Base-by-base conservation (phyloP, 2,888 invertebrate species). In the Caenorhabditis sp. region DNA sequence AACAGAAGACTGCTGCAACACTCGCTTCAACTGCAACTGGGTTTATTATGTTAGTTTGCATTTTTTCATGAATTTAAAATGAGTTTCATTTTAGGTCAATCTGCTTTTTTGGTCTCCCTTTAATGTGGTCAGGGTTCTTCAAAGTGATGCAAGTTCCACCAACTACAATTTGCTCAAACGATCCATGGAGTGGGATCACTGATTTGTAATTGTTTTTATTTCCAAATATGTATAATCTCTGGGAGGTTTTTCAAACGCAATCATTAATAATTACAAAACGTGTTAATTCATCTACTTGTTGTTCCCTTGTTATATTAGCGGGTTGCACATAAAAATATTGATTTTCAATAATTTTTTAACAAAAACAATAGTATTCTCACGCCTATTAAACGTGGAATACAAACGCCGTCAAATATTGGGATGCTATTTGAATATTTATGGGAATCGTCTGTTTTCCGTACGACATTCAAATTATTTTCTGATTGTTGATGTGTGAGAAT, bases 161-260 rank as follows among this genome's bases (percentile, higher is more conserved):
- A 50, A 64, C 72, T 14, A 60, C 71, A 43, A 63, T 72, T 24
- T 69, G 72, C 63, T 66, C 76, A 23, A 69, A 67, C 8, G 80
- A 80, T 66, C 76, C 80, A 61, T 80, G 80, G 80, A 69, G 69
- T 59, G 80, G 76, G 62, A 74, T 80, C 62, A 80, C 76, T 27
- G 74, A 78, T 59, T 69, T 79, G 55, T 76, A 37, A 77, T 23
- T 26, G 26, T 26, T 12, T 6, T 26, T 26, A 24, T 21, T 53
- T 53, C 53, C 17, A 43, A 14, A 21, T 31, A 43, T 17, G 3
- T 10, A 12, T 43, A 17, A 43, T 43, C 43, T 43, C 43, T 43
- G 43, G 43, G 43, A 43, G 43, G 14, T 43, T 43, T 14, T 12
- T 36, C n/a, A n/a, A n/a, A n/a, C 4, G 31, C 31, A 31, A 31